A percentile compares a stretch with the other conserved stretches of the same genome.
phyloP scores from a whole-genome alignment of 2,797 vertebrate species.

The Oreochromis mossambicus region DNA sequence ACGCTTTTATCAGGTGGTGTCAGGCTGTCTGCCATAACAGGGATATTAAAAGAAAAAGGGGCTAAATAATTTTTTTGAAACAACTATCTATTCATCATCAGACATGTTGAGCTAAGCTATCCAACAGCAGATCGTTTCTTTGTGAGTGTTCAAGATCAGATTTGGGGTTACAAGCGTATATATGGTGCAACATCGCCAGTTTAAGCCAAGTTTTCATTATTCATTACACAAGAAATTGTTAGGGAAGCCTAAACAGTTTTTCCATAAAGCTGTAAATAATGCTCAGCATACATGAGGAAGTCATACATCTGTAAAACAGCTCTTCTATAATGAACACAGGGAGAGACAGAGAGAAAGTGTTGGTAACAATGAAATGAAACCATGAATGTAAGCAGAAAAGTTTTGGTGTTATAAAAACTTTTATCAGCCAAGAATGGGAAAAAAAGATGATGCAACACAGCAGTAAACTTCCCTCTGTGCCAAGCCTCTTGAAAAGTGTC shows the following conservation, averaged over 20 bases:
- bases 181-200: fast-evolving
- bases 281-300: not conserved
- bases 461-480: not conserved
- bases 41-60: not conserved
- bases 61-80: not conserved
- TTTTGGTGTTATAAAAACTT: not conserved
- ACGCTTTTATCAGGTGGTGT: not conserved
- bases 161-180: not conserved
- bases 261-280: not conserved
- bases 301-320: fast-evolving
- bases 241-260: not conserved
- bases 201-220: not conserved
- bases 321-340: not conserved
- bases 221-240: not conserved
- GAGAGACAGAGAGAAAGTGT: fast-evolving
- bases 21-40: not conserved
- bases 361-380: not conserved
- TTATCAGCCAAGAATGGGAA: not conserved
- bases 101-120: not conserved
- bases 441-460: not conserved
- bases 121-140: not conserved
- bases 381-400: not conserved
- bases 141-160: not conserved
- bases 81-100: not conserved
- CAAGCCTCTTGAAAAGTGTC: not conserved